These are phyloP conservation scores for Burhinus oedicnemus DNA, from an alignment of 2,113 vertebrate genomes.

Conservation along the genomic window DNA sequence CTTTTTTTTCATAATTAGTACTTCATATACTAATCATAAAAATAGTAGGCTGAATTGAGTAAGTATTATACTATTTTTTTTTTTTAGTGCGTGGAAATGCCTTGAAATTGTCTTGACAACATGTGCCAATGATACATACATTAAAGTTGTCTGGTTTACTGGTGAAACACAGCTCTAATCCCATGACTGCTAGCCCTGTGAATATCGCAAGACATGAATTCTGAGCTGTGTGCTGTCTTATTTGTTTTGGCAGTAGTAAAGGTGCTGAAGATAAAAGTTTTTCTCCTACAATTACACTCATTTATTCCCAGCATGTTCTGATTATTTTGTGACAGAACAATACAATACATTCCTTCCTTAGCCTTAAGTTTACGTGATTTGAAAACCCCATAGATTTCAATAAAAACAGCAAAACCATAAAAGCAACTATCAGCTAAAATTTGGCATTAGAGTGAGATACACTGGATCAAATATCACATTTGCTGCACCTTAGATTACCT, in stretches of 20 bases:
- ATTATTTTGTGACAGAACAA: background rate
- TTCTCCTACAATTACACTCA: background rate
- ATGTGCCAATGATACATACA: background rate
- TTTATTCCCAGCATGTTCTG: background rate
- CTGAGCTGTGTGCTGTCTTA: background rate
- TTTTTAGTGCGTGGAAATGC: background rate
- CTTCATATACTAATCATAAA: background rate
- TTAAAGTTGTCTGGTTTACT: background rate
- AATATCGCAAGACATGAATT: background rate
- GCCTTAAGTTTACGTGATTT: background rate
- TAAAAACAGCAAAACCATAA: background rate
- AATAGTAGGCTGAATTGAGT: background rate
- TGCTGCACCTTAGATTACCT: background rate
- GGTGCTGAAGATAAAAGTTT: background rate
- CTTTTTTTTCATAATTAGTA: background rate
- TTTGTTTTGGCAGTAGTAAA: background rate
- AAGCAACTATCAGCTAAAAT: background rate
- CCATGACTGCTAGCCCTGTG: background rate
- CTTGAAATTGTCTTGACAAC: background rate
- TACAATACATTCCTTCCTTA: too few species aligned
- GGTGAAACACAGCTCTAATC: background rate
- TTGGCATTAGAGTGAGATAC: background rate
- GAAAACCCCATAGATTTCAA: background rate
- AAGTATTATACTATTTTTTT: background rate
- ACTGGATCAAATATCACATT: background rate